Evolutionary conservation across 2,113 vertebrate genomes (phyloP).

Genomic region (Thryonomys swinderianus): DNA sequence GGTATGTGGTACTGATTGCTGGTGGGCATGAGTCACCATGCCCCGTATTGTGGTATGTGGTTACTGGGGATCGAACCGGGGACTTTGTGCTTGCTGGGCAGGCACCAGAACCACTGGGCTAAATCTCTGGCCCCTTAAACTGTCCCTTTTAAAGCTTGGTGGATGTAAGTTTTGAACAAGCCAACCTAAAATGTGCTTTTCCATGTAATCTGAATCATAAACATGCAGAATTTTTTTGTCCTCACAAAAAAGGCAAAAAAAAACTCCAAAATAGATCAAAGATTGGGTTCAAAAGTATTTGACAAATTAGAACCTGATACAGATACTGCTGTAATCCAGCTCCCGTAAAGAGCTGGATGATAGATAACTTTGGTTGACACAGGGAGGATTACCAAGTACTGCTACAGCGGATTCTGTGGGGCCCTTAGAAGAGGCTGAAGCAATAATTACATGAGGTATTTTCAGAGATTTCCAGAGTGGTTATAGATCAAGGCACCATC

Average conservation of each 20-base stretch:
- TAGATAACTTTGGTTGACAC: neutral
- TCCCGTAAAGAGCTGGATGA: neutral
- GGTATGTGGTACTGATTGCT: no score
- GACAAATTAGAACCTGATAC: neutral
- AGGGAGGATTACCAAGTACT: neutral
- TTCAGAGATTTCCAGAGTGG: neutral
- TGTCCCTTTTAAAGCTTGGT: neutral
- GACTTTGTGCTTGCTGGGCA: no score
- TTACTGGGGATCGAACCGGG: no score
- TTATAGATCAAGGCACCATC: neutral
- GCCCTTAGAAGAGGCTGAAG: neutral
- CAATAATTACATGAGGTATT: neutral
- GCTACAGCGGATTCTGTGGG: neutral
- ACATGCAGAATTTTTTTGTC: constrained; percentile 11
- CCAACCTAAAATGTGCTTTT: neutral
- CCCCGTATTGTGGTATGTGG: no score
- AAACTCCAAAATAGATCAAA: neutral
- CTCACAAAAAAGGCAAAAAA: neutral
- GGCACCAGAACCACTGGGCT: no score
- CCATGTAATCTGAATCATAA: neutral
- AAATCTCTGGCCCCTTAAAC: no score
- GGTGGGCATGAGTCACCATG: no score
- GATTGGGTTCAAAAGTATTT: neutral
- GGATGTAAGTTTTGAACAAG: constrained; percentile 28
- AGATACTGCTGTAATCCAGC: neutral